Evolutionary conservation across 2,113 vertebrate species (phyloP).

Genomic region (Myiopsitta monachus): DNA sequence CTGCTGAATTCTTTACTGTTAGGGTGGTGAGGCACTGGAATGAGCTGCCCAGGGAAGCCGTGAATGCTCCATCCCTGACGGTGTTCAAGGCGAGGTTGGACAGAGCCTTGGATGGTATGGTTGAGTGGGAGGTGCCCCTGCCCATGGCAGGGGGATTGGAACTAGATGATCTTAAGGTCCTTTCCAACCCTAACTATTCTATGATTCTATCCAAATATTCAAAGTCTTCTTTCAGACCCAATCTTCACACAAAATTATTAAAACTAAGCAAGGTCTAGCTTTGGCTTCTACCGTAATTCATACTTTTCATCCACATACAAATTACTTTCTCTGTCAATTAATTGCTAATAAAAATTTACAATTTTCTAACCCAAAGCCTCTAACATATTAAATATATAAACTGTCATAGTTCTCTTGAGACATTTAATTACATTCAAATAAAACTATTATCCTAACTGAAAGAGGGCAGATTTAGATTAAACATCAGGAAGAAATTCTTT

Average conservation of each 20-base stretch:
- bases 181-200: no score
- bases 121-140: no score
- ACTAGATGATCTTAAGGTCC: no score
- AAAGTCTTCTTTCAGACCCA: background rate
- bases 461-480: background rate
- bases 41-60: no score
- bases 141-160: no score
- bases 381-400: background rate
- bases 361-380: background rate
- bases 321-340: background rate
- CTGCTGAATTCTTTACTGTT: background rate
- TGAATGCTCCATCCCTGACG: no score
- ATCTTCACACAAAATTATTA: background rate
- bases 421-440: background rate
- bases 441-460: slow-evolving; percentile 3
- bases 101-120: no score
- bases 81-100: no score
- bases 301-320: background rate
- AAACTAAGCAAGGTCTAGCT: background rate
- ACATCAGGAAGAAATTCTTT: background rate
- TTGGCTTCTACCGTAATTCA: background rate
- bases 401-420: background rate
- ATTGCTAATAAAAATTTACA: background rate
- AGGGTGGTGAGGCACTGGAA: no score
- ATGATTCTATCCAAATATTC: background rate